Evolutionary conservation across 2,888 invertebrate genomes (phyloP).

Genomic region (Poecilus cupreus): DNA sequence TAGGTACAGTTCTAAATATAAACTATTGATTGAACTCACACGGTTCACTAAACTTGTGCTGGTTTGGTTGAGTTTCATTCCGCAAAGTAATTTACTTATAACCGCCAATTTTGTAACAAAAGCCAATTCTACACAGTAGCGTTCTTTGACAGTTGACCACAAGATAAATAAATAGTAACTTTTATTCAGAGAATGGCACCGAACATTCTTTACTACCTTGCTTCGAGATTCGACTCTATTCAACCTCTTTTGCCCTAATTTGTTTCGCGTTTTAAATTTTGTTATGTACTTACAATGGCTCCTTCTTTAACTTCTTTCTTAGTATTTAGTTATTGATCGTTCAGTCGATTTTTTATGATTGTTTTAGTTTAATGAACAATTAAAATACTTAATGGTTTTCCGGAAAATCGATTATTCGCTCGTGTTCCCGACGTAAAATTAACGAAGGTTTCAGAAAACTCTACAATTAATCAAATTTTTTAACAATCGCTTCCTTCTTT

Average conservation of each 20-base stretch:
- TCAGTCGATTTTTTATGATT: constrained; percentile 3
- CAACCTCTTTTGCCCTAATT: not conserved
- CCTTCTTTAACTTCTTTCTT: not conserved
- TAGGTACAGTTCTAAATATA: no score
- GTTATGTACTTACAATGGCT: not conserved
- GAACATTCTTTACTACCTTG: not conserved
- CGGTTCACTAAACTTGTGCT: no score
- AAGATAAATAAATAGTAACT: not conserved
- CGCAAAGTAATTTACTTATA: not conserved
- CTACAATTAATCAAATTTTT: constrained; percentile 28
- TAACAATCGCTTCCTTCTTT: not conserved
- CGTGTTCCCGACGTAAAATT: constrained; percentile 6
- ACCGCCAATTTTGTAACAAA: not conserved
- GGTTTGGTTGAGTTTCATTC: no score
- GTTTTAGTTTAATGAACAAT: constrained; percentile 8
- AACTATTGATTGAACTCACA: no score
- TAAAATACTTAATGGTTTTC: constrained; percentile 24
- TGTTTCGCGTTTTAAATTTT: not conserved
- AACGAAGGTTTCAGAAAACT: constrained; percentile 4
- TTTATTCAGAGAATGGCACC: not conserved
- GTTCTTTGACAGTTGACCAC: not conserved
- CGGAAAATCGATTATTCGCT: constrained; percentile 14
- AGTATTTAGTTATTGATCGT: not conserved
- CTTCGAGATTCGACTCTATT: not conserved
- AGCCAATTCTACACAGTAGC: not conserved